These are phyloP conservation scores for Otus sunia DNA, from an alignment of 2,113 vertebrate species.

Conservation along the genomic window DNA sequence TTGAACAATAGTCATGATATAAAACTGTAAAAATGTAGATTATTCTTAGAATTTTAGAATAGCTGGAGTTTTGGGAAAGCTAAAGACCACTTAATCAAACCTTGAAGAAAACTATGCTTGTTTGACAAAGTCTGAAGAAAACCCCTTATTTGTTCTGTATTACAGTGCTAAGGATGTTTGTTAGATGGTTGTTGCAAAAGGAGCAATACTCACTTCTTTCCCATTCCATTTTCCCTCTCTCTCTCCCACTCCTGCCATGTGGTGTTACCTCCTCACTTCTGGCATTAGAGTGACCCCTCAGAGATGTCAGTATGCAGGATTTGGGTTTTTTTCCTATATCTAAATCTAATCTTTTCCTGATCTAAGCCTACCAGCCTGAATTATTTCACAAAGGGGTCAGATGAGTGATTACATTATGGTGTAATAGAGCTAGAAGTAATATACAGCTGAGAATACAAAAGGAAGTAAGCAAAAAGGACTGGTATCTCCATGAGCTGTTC, in stretches of 20 bases:
- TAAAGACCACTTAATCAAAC: background rate
- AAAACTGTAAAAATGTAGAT: background rate
- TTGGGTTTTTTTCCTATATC: too few species aligned
- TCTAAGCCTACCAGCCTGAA: background rate
- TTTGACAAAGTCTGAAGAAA: background rate
- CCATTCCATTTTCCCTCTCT: background rate
- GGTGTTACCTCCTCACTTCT: background rate
- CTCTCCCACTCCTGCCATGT: rapidly evolving
- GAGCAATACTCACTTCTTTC: background rate
- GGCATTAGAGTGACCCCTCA: background rate
- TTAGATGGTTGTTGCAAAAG: background rate
- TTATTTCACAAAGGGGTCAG: background rate
- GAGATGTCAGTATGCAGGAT: background rate
- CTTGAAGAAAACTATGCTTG: background rate
- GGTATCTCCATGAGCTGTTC: background rate
- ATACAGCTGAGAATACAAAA: background rate
- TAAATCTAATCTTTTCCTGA: too few species aligned
- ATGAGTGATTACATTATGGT: background rate
- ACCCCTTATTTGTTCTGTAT: background rate
- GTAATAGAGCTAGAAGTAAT: background rate
- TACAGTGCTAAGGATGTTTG: background rate
- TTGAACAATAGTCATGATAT: background rate
- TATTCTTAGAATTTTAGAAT: background rate
- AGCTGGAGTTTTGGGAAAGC: background rate
- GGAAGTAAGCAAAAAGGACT: background rate